These are phyloP conservation scores for Sorex maritimensis DNA, from an alignment of 2,797 vertebrate genomes.

Conservation along the genomic window DNA sequence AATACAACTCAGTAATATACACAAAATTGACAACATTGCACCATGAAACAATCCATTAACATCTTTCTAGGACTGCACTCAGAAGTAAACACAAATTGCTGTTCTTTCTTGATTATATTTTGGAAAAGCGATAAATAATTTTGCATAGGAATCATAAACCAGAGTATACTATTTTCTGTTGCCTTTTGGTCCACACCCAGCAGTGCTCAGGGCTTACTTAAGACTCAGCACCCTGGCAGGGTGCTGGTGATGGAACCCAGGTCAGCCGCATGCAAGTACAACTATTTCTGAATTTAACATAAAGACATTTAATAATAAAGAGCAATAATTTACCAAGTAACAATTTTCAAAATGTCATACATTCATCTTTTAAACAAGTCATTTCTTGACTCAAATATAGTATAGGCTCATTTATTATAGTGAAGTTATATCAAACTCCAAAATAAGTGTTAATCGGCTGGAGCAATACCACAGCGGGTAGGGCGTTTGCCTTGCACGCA, in stretches of 20 bases:
- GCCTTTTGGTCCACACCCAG: no score
- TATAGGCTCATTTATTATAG: no score
- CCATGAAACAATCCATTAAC: constrained; percentile 42
- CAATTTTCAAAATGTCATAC: neutral
- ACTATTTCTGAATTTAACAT: constrained; percentile 19
- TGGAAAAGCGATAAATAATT: constrained; percentile 46
- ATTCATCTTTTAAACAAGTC: constrained; percentile 43
- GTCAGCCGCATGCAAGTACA: no score
- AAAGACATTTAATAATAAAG: constrained; percentile 52
- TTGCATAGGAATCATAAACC: constrained; percentile 4
- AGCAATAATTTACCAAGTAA: constrained; percentile 37
- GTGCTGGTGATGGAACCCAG: no score
- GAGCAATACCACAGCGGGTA: no score
- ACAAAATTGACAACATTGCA: constrained; percentile 21
- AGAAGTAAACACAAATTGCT: constrained; percentile 53
- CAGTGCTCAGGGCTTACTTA: no score
- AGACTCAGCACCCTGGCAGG: no score
- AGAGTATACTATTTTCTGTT: no score
- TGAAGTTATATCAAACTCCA: constrained; percentile 37
- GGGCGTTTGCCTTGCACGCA: no score
- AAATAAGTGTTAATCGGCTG: neutral
- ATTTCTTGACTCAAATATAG: no score
- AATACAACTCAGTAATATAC: no score
- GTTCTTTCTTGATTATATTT: constrained; percentile 60
- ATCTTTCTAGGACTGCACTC: constrained; percentile 32